These are phyloP conservation scores for Imbricaverruca yamaguchii DNA, from an alignment of 2,888 invertebrate genomes.

Conservation along the genomic window DNA sequence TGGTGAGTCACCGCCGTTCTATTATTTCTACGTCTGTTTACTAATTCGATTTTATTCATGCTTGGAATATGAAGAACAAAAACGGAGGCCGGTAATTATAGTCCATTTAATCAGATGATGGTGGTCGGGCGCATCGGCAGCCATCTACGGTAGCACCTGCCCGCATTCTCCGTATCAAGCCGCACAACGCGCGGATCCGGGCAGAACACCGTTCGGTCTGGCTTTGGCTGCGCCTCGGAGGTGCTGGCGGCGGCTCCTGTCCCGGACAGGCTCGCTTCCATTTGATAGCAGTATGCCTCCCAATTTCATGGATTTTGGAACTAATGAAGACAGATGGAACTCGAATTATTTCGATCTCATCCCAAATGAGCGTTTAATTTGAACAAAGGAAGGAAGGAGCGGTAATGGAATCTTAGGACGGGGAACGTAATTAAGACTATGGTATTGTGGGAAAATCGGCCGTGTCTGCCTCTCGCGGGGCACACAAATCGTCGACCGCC, in stretches of 20 bases:
- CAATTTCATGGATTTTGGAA: conserved; percentile 19
- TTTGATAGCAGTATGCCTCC: conserved; percentile 4
- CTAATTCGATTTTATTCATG: conserved; percentile 16
- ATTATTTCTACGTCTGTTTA: conserved; percentile 4
- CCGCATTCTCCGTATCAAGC: conserved; percentile 15
- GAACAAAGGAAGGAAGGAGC: conserved; percentile 17
- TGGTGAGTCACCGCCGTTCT: neutral
- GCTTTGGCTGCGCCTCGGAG: neutral
- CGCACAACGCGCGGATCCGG: neutral
- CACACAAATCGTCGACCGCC: neutral
- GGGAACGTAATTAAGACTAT: conserved; percentile 2
- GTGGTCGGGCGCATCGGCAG: neutral
- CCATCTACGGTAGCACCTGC: neutral
- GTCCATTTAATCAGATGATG: neutral
- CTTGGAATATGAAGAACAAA: neutral
- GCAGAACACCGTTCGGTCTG: neutral
- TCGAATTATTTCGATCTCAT: conserved; percentile 14
- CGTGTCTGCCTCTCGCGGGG: neutral
- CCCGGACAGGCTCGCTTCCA: neutral
- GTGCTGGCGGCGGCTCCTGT: neutral
- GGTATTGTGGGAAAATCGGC: neutral
- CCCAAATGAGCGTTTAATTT: conserved; percentile 16
- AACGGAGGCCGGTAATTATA: neutral
- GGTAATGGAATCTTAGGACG: conserved; percentile 14
- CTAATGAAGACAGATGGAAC: conserved; percentile 20